These are phyloP conservation scores for Enoplosus armatus DNA, from an alignment of 2,797 vertebrate species.

Conservation along the genomic window DNA sequence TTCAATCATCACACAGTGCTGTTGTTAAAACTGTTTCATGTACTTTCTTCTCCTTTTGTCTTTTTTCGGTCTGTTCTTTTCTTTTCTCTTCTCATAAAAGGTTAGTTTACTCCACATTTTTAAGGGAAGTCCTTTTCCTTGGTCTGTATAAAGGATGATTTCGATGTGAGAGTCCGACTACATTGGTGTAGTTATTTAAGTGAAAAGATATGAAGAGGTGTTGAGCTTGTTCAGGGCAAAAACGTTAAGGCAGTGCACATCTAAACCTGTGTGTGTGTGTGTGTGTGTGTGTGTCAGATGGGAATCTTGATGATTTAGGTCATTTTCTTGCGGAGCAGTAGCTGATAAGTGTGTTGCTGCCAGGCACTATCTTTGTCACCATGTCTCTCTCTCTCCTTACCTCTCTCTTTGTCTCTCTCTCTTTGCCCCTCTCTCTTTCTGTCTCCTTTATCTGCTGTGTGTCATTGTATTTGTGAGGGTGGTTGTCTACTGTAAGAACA, in stretches of 20 bases:
- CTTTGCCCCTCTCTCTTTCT: slow-evolving; percentile 53
- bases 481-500: slow-evolving; percentile 68
- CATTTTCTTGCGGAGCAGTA: slow-evolving; percentile 77
- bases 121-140: slow-evolving; percentile 4
- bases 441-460: slow-evolving; percentile 71
- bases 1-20: slow-evolving; percentile 11
- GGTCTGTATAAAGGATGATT: slow-evolving; percentile 20
- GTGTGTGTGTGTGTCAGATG: slow-evolving; percentile 75
- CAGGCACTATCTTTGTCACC: slow-evolving; percentile 82
- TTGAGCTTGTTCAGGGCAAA: slow-evolving; percentile 52
- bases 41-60: background rate
- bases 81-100: slow-evolving; percentile 4
- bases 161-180: slow-evolving; percentile 35
- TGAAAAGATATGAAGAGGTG: slow-evolving; percentile 61
- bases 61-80: background rate
- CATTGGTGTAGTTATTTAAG: slow-evolving; percentile 41
- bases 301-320: slow-evolving; percentile 88
- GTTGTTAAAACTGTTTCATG: background rate
- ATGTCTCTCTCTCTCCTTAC: slow-evolving; percentile 63
- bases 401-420: slow-evolving; percentile 52
- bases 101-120: background rate
- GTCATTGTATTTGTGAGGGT: slow-evolving; percentile 70
- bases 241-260: slow-evolving; percentile 27
- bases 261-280: slow-evolving; percentile 36
- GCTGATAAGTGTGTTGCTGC: slow-evolving; percentile 84